Percentiles rank a stretch among this genome's conserved stretches.
Evolutionary conservation across 2,797 vertebrate genomes (phyloP).

Genomic region (Aeoliscus strigatus): DNA sequence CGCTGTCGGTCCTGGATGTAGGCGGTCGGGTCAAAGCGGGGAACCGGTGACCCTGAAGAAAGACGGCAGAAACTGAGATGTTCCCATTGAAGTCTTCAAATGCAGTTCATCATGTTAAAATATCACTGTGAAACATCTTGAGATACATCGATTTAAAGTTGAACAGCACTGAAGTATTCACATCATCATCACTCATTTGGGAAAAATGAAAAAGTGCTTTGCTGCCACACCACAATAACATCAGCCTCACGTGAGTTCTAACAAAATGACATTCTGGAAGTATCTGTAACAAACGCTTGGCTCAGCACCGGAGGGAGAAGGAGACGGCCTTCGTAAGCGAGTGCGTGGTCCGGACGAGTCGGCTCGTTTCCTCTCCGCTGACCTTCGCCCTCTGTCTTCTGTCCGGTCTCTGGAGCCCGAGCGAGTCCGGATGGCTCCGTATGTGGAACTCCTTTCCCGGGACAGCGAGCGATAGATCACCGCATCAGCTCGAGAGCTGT

Average conservation of each 20-base stretch:
- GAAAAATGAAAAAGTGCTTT: no score
- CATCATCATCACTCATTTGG: no score
- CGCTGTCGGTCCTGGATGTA: slow-evolving; percentile 84
- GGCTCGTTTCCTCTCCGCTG: slow-evolving; percentile 61
- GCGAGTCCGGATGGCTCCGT: slow-evolving; percentile 60
- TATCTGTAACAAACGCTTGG: no score
- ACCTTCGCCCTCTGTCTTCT: slow-evolving; percentile 55
- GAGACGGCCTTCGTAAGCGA: slow-evolving; percentile 72
- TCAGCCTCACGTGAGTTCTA: no score
- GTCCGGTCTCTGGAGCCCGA: slow-evolving; percentile 78
- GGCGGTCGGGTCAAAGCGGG: slow-evolving; percentile 88
- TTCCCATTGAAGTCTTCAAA: no score
- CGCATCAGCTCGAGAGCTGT: slow-evolving; percentile 54
- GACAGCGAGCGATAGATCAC: slow-evolving; percentile 74
- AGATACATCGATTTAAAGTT: no score
- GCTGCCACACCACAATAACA: no score
- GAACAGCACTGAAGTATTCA: no score
- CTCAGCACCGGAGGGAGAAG: slow-evolving; percentile 74
- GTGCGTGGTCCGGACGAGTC: slow-evolving; percentile 70
- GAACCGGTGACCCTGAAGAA: slow-evolving; percentile 63
- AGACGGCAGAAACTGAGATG: neutral
- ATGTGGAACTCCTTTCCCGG: slow-evolving; percentile 60
- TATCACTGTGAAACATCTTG: no score
- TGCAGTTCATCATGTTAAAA: neutral
- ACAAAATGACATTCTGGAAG: no score